Base-by-base conservation (phyloP, 2,113 vertebrate genomes). In the Microtus ochrogaster region DNA sequence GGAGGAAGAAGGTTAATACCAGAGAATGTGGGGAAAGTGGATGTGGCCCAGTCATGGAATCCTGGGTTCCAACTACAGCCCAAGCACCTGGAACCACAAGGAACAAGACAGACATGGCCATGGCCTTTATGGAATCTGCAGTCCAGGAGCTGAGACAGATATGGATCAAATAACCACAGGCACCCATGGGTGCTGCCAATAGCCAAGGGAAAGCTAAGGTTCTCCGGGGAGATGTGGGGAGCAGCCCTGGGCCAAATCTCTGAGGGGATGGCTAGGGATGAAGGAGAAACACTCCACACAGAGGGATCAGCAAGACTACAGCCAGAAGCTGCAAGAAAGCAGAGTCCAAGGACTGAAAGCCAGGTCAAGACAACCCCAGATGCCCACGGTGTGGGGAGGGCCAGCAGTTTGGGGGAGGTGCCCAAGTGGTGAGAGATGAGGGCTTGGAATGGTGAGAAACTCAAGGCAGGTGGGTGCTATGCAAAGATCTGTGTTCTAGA, bases 91-190 rank as follows among this genome's bases (percentile, higher is more conserved):
- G 52, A 30, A 12, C 72, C 7, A 39, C 66, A 36, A 41, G 22
- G 30, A 92, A 61, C 77, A 73, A 94, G 84, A 72, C 70, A 81
- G 93, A 94, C 65, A 49, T 65, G 93, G 78, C 58, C 66, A n/a
- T 72, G 87, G 74, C 39, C 63, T 68, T 94, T 73, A 5, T 1
- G 21, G 74, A 30, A 85, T 81, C n/a, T 77, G 19, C 22, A 84
- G 81, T 66, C 70, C 92, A 84, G 88, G 90, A 96, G 81, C 65
- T 0, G 2, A 96, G 96, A 90, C 66, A 88, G 89, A 73, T 94
- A 66, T 72, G 92, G 87, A 84, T 92, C 83, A 93, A 87, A 76
- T 39, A 92, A 84, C 87, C 96, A 28, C 92, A 94, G 95, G 70
- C 90, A 90, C 83, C 73, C 7, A 11, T 4, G 47, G 86, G 33